Base-by-base conservation (phyloP, 2,888 invertebrate genomes). In the Carabus problematicus region DNA sequence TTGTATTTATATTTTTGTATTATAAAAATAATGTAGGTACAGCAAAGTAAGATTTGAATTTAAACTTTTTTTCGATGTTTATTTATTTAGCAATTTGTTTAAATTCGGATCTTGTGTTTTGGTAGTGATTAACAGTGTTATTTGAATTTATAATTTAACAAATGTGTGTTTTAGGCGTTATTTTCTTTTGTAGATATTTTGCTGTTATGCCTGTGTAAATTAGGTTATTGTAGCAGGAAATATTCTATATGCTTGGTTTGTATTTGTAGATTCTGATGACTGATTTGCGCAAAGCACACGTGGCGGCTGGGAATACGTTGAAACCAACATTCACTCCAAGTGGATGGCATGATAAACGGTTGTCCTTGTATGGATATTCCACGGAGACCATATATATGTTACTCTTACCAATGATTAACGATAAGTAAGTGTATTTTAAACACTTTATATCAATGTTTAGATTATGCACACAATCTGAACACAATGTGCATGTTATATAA, bases 371-470 rank as follows among this genome's bases (percentile, higher is more conserved):
- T 80, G 94, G 95, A 59, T 99, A 97, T 83, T 97, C 97, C 0
- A 90, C 95, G 42, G 99, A 99, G 84, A 94, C 97, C 0, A 92
- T 99, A 78, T 93, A 93, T 78, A 89, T 99, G 88, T 86, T 99
- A 16, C 84, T 99, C 43, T 82, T 98, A 66, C 98, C 99, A 0
- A 99, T 99, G 98, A 91, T 99, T 74, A 90, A 93, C 78, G 94
- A 94, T 77, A 82, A 82, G 81, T 82, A 76, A 75, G 79, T 75
- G 55, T 19, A 52, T 18, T 18, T 52, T 49, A 9, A 9, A 12
- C 49, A 47, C 8, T 14, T 14, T 47, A 47, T 14, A 1, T 47
- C 6, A 9, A 47, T 45, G 14, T 45, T 11, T 3, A 2, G 14
- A 1, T 1, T 45, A 3, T 45, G 7, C n/a, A 45, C n/a, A 45